These are phyloP conservation scores for Strigops habroptila DNA, from an alignment of 2,113 vertebrate species.

Conservation along the genomic window DNA sequence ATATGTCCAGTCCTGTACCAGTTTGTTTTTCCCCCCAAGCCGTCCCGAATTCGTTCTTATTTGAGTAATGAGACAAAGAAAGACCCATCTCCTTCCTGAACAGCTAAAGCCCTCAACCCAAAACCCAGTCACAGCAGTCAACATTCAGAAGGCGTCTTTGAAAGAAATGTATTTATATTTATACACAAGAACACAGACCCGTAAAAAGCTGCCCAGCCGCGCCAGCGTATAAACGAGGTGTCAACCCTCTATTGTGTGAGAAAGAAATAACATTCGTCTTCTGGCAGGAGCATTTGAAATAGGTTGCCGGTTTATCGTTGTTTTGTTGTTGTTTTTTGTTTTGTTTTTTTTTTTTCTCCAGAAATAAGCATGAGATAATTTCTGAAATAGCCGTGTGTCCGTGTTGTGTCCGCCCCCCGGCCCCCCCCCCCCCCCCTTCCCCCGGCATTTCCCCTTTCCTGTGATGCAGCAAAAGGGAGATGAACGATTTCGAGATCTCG, in stretches of 20 bases:
- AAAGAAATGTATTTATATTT: not conserved
- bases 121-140: not conserved
- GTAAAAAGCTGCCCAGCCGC: not conserved
- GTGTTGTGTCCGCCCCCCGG: too few relatives aligned
- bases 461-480: not conserved
- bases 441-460: not conserved
- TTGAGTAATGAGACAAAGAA: not conserved
- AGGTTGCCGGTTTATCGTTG: not conserved
- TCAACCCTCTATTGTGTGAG: not conserved
- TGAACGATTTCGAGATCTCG: not conserved
- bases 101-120: not conserved
- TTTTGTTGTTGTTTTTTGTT: not conserved
- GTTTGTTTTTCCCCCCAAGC: not conserved
- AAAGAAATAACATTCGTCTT: not conserved
- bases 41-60: not conserved
- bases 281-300: not conserved
- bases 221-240: not conserved
- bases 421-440: accelerated
- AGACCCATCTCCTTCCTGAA: not conserved
- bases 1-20: not conserved
- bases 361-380: not conserved
- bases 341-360: too few relatives aligned
- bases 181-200: not conserved
- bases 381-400: not conserved
- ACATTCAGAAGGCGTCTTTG: not conserved